Conservation (phyloP, 2,797 vertebrate genomes). For the Taenioides sp. region DNA sequence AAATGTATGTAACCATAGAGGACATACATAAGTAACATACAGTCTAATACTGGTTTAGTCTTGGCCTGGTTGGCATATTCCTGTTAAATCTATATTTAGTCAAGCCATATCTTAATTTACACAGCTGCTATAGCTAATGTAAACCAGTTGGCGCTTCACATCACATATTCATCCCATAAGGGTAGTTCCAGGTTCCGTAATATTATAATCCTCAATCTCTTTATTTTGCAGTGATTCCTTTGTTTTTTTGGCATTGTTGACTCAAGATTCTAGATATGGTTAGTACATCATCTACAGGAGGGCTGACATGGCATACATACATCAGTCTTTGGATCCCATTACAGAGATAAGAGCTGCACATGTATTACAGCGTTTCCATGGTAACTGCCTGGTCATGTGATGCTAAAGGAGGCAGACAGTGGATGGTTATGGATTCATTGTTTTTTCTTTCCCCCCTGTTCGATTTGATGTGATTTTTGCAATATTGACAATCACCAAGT, state of each 20-base stretch:
- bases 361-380: slow-evolving; percentile 59
- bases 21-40: too few relatives aligned
- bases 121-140: neutral
- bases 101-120: neutral
- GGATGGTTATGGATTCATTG: neutral
- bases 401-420: neutral
- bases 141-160: neutral
- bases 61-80: neutral
- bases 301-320: slow-evolving; percentile 12
- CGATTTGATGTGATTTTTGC: neutral
- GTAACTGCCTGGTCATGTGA: slow-evolving; percentile 52
- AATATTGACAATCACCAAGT: neutral
- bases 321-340: slow-evolving; percentile 34
- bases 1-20: too few relatives aligned
- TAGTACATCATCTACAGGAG: slow-evolving; percentile 21
- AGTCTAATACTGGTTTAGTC: too few relatives aligned
- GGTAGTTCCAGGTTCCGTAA: neutral
- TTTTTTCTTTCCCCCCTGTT: neutral
- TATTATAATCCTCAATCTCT: neutral
- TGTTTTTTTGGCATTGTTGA: neutral
- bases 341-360: slow-evolving; percentile 41
- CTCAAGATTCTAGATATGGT: neutral
- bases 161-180: neutral
- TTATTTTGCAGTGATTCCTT: neutral
- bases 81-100: neutral